phyloP scores from a whole-genome alignment of 1,140 invertebrate genomes.

The Archegozetes longisetosus region DNA sequence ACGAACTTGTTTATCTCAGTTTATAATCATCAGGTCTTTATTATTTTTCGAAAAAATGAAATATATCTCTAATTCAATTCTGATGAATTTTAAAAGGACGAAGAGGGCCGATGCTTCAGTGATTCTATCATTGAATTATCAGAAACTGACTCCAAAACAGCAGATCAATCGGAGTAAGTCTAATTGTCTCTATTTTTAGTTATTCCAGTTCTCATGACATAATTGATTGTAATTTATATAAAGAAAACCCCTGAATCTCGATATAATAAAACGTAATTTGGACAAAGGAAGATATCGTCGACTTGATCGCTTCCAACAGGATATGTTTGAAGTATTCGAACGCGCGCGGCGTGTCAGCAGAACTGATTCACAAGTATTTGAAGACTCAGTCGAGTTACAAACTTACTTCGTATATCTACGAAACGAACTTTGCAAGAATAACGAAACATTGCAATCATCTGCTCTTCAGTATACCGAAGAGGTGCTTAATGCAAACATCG shows the following conservation, averaged over 20 bases:
- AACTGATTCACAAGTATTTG: conserved; percentile 75
- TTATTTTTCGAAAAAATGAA: not conserved
- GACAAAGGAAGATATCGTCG: conserved; percentile 65
- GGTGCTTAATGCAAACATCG: conserved; percentile 52
- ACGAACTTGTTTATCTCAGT: conserved; percentile 79
- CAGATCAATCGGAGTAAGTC: not conserved
- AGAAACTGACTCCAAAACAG: conserved; percentile 49
- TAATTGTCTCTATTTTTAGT: conserved; percentile 15
- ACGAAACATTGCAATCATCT: conserved; percentile 64
- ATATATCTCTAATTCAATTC: not conserved
- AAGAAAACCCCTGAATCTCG: conserved; percentile 32
- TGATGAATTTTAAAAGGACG: conserved; percentile 46
- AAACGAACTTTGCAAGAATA: conserved; percentile 51
- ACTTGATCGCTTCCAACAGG: conserved; percentile 88
- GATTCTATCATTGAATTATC: conserved; percentile 88
- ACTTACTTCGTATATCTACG: conserved; percentile 62
- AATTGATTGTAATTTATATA: conserved; percentile 14
- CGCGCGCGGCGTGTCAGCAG: conserved; percentile 65
- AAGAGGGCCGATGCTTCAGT: conserved; percentile 85
- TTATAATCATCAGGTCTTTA: conserved; percentile 57
- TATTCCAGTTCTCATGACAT: conserved; percentile 7
- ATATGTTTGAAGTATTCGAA: conserved; percentile 85
- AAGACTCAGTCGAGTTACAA: conserved; percentile 86
- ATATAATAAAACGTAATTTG: conserved; percentile 36
- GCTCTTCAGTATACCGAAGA: conserved; percentile 61